Evolutionary conservation across 2,888 invertebrate species (phyloP).

Genomic region (Melinaea menophilus): DNA sequence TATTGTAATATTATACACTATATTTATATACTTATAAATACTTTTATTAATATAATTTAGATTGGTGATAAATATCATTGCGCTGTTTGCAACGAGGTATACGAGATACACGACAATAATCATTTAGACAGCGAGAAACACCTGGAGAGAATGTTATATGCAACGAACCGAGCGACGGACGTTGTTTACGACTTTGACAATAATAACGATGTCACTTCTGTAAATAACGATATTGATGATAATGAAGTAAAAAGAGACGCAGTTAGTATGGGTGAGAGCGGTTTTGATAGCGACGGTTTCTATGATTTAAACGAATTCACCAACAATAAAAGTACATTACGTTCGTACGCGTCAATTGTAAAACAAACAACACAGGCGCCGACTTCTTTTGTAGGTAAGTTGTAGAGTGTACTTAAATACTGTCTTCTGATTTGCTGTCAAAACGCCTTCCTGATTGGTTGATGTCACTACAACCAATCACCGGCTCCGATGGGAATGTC

Average conservation of each 20-base stretch:
- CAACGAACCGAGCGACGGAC: conserved; percentile 36
- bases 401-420: background rate
- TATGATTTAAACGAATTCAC: conserved; percentile 4
- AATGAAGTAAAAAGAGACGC: background rate
- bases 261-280: background rate
- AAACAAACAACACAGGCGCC: conserved; percentile 32
- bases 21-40: background rate
- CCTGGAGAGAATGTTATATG: conserved; percentile 31
- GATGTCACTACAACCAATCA: too few relatives aligned
- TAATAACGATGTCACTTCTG: conserved; percentile 1
- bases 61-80: conserved; percentile 41
- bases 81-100: conserved; percentile 40
- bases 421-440: too few relatives aligned
- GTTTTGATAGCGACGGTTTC: conserved; percentile 9
- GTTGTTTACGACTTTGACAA: conserved; percentile 18
- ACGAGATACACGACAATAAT: conserved; percentile 12
- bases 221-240: conserved; percentile 11
- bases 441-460: too few relatives aligned
- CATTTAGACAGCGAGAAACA: conserved; percentile 37
- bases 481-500: too few relatives aligned
- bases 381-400: conserved; percentile 20
- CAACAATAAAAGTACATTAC: background rate
- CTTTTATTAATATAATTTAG: conserved; percentile 31
- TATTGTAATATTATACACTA: too few relatives aligned
- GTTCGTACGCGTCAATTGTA: conserved; percentile 43